phyloP scores from a whole-genome alignment of 2,888 invertebrate genomes.

The Steinernema scapterisci region DNA sequence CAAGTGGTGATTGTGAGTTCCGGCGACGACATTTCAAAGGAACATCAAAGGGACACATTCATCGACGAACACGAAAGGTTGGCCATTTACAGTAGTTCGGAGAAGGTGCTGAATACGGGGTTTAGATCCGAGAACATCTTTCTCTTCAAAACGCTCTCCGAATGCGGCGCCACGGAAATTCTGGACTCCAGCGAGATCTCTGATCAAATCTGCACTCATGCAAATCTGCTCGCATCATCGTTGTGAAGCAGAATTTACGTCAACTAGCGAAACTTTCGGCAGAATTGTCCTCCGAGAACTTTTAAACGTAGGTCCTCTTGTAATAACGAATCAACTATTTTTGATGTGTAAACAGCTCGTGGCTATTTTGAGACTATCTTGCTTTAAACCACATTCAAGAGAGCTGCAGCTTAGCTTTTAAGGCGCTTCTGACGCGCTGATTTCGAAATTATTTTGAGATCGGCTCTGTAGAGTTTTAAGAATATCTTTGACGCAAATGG shows the following conservation, averaged over 20 bases:
- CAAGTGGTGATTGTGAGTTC: neutral
- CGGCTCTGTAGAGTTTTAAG: too few species aligned
- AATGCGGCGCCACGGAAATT: conserved; percentile 11
- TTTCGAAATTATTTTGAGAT: too few species aligned
- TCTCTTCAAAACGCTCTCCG: neutral
- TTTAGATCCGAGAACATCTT: neutral
- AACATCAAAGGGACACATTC: neutral
- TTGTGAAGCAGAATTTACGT: too few species aligned
- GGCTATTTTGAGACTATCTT: too few species aligned
- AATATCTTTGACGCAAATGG: too few species aligned
- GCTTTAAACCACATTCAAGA: too few species aligned
- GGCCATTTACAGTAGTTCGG: neutral
- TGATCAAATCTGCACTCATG: conserved; percentile 6
- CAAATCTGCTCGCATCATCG: neutral
- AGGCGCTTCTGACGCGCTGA: too few species aligned
- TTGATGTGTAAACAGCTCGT: neutral
- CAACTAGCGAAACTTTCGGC: too few species aligned
- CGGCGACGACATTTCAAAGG: neutral
- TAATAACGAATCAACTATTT: too few species aligned
- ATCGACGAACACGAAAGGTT: neutral
- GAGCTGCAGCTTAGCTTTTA: too few species aligned
- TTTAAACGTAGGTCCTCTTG: too few species aligned
- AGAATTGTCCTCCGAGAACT: too few species aligned
- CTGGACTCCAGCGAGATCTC: conserved; percentile 3
- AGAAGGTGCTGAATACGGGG: neutral